These are phyloP conservation scores for Brachypalpus laphriformis DNA, from an alignment of 2,888 invertebrate species.

Conservation along the genomic window DNA sequence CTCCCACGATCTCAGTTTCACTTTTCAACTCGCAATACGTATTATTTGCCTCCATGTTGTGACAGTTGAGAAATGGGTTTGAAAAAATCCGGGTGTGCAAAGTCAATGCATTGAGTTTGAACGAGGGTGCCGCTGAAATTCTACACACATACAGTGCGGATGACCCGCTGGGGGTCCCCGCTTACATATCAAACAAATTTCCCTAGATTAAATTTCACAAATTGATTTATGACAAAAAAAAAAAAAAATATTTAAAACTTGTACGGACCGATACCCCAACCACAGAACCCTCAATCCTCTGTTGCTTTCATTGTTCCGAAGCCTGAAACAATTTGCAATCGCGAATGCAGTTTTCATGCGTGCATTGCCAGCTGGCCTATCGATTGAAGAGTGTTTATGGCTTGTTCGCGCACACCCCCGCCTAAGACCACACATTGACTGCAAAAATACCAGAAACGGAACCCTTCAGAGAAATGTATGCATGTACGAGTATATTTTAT, in stretches of 20 bases:
- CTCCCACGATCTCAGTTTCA: neutral
- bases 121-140: conserved; percentile 3
- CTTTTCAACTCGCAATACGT: neutral
- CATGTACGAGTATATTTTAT: conserved; percentile 15
- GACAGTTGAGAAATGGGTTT: conserved; percentile 47
- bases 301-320: conserved; percentile 40
- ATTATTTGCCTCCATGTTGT: conserved; percentile 25
- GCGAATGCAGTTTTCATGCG: conserved; percentile 26
- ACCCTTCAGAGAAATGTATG: conserved; percentile 26
- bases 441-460: conserved; percentile 1
- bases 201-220: conserved; percentile 42
- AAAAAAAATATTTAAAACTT: conserved; percentile 32
- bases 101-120: conserved; percentile 16
- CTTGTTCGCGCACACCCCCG: conserved; percentile 41
- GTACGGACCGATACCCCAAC: conserved; percentile 26
- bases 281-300: conserved; percentile 42
- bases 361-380: conserved; percentile 46
- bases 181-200: conserved; percentile 31
- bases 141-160: conserved; percentile 9
- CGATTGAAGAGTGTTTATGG: conserved; percentile 11
- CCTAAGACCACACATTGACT: neutral
- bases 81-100: conserved; percentile 27
- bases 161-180: conserved; percentile 31
- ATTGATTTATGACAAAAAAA: conserved; percentile 33
- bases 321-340: conserved; percentile 42